phyloP scores from a whole-genome alignment of 2,797 vertebrate species.

The Pteronotus mesoamericanus region DNA sequence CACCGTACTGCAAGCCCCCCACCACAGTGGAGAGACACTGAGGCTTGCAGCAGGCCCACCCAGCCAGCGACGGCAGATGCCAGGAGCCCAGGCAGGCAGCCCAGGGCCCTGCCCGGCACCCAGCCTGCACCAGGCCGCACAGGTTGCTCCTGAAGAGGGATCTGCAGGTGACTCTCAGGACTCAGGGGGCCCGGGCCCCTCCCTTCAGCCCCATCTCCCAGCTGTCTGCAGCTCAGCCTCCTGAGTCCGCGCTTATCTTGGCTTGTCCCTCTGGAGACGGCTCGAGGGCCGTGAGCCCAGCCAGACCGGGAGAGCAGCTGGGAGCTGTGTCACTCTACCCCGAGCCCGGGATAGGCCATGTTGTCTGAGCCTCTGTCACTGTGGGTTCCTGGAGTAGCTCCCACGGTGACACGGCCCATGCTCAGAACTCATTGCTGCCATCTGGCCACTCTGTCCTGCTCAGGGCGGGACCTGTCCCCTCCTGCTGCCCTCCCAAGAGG shows the following conservation, averaged over 20 bases:
- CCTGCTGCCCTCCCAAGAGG: fast-evolving
- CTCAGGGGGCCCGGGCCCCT: too few relatives aligned
- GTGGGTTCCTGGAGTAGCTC: not conserved
- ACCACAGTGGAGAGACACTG: fast-evolving
- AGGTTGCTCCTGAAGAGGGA: not conserved
- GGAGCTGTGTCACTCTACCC: too few relatives aligned
- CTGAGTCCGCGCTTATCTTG: not conserved
- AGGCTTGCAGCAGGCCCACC: not conserved
- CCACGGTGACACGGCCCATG: not conserved
- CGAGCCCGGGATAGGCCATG: not conserved
- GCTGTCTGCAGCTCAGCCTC: not conserved
- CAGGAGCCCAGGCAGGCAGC: fast-evolving
- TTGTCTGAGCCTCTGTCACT: not conserved
- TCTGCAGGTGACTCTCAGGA: not conserved
- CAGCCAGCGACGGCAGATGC: fast-evolving
- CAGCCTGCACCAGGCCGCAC: not conserved
- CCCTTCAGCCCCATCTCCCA: not conserved
- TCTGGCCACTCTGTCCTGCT: fast-evolving
- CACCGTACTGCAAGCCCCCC: fast-evolving
- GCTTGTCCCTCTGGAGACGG: not conserved
- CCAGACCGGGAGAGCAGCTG: not conserved
- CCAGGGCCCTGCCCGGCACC: not conserved
- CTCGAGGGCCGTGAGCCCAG: fast-evolving
- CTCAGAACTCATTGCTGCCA: not conserved
- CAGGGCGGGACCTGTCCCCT: fast-evolving